A percentile compares a stretch with the other conserved stretches of the same genome.
Evolutionary conservation across 2,113 vertebrate species (phyloP).

Genomic region (Ahaetulla prasina): DNA sequence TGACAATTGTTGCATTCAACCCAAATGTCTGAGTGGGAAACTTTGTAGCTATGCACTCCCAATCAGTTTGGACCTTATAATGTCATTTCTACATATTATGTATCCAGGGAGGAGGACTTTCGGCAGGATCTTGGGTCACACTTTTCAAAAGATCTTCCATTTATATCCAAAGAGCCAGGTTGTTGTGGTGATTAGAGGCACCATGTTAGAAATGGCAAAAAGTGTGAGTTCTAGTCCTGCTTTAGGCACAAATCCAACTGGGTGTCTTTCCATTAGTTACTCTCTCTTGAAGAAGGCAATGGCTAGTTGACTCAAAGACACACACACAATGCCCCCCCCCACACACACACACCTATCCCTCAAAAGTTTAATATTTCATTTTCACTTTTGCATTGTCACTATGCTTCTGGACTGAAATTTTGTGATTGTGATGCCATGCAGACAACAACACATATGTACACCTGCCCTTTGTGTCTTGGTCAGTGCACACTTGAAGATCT

Average conservation of each 20-base stretch:
- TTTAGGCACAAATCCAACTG: not conserved
- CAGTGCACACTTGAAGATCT: not conserved
- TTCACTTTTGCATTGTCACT: slow-evolving; percentile 8
- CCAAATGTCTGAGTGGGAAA: slow-evolving; percentile 56
- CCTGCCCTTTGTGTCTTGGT: not conserved
- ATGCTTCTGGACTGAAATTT: not conserved
- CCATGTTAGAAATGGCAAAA: not conserved
- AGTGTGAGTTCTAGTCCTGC: not conserved
- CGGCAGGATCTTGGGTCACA: not conserved
- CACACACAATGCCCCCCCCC: not conserved
- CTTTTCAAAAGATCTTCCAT: slow-evolving; percentile 7
- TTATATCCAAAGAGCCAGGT: not conserved
- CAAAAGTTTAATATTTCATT: slow-evolving; percentile 30
- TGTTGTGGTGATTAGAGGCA: not conserved
- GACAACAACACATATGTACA: not conserved
- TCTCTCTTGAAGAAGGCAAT: not conserved
- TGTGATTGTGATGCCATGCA: not conserved
- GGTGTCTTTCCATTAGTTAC: not conserved
- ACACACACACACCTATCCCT: not conserved
- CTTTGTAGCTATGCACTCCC: slow-evolving; percentile 51
- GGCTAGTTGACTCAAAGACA: not conserved
- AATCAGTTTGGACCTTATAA: slow-evolving; percentile 25
- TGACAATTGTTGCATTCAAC: slow-evolving; percentile 68
- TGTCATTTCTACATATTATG: not conserved
- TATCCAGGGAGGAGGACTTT: not conserved